Base-by-base conservation (phyloP, 2,888 invertebrate genomes). In the Phanerotoma sp. region DNA sequence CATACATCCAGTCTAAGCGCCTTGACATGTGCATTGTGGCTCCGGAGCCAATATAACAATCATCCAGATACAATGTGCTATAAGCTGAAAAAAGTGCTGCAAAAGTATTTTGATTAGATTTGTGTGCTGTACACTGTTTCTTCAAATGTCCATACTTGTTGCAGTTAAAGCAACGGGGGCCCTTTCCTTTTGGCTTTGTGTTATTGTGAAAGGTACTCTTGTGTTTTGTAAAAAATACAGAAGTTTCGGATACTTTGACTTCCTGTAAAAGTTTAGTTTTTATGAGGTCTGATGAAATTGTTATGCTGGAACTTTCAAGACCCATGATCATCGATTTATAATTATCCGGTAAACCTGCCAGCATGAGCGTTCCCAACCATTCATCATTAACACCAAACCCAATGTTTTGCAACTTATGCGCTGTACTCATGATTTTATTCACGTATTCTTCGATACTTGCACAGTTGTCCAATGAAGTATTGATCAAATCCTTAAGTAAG, bases 251-350 rank as follows among this genome's bases (percentile, higher is more conserved):
- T 33, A 7, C 21, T 45, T 55, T 55, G 1, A 55, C 49, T 13
- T 55, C 63, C 41, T 66, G 66, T 41, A 67, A 51, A 6, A 66
- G 44, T 57, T 68, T 73, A 2, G 60, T 64, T 61, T 71, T 72
- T 3, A 67, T 64, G 2, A 58, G 54, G 54, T 70, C 69, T n/a
- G 46, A 61, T 11, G 62, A 62, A 13, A 72, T 65, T 13, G 41
- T 21, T 0, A 54, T 62, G 48, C 68, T 66, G 22, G 61, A 67
- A 47, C 62, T 68, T 48, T 66, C 64, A 6, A 65, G 37, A 6
- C 57, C 64, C 60, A 68, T 66, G 10, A 71, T 66, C 66, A 72
- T 68, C 5, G 69, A 68, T 18, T 59, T 54, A 47, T 66, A 69
- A 20, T 62, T 55, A 18, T 68, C 66, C n/a, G 67, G 63, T 20